Evolutionary conservation across 2,797 vertebrate species (phyloP).

Genomic region (Masticophis lateralis): DNA sequence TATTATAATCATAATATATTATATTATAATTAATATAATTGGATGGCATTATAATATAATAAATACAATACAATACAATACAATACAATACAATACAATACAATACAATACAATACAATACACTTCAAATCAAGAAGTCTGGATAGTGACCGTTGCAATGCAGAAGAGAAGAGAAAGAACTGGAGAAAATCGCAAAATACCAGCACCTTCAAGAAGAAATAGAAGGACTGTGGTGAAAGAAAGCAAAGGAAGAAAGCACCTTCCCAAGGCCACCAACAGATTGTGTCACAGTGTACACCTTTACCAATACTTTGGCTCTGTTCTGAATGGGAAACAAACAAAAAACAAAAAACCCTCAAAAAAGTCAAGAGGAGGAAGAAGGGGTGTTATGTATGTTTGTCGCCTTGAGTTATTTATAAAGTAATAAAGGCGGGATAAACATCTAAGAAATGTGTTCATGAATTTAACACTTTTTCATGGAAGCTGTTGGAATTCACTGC

Average conservation of each 20-base stretch:
- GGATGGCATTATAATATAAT: no score
- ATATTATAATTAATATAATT: no score
- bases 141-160: neutral
- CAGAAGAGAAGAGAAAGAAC: neutral
- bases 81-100: no score
- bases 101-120: no score
- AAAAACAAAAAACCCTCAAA: neutral
- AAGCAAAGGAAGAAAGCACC: neutral
- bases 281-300: neutral
- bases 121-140: neutral
- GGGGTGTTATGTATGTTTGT: neutral
- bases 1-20: no score
- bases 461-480: neutral
- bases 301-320: neutral
- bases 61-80: no score
- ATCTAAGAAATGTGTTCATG: neutral
- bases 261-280: neutral
- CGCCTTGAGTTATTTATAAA: neutral
- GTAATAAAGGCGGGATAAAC: neutral
- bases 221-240: neutral
- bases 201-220: neutral
- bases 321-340: neutral
- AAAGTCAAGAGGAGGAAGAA: neutral
- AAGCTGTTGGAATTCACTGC: neutral
- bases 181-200: neutral